Conservation (phyloP, 2,888 invertebrate genomes). For the Clunio marinus region DNA sequence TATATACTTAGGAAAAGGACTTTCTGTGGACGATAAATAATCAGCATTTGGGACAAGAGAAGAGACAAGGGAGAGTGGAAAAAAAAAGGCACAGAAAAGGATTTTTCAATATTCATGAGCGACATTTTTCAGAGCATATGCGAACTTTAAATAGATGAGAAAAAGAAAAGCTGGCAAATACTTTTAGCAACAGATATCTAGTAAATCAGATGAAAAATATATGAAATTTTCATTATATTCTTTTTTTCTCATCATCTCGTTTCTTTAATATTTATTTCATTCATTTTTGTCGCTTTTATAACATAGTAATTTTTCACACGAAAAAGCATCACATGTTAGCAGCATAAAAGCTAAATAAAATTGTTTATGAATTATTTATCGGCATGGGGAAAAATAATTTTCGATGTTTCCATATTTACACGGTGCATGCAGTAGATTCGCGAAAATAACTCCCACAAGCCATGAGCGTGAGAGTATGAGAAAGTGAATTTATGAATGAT, state of each 20-base stretch:
- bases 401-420: too few species aligned
- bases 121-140: not conserved
- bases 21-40: not conserved
- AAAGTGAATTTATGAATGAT: not conserved
- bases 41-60: not conserved
- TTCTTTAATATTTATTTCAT: not conserved
- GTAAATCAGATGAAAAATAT: not conserved
- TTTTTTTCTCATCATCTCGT: not conserved
- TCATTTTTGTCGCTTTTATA: too few species aligned
- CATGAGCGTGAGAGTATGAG: too few species aligned
- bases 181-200: too few species aligned
- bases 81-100: not conserved
- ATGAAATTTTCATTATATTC: not conserved
- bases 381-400: too few species aligned
- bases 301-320: not conserved
- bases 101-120: slow-evolving; percentile 3
- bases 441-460: too few species aligned
- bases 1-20: not conserved
- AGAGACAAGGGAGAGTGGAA: too few species aligned
- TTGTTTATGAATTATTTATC: not conserved
- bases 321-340: too few species aligned
- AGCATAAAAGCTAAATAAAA: too few species aligned
- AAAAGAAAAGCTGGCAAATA: too few species aligned
- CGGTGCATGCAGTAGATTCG: too few species aligned
- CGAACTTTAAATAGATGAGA: too few species aligned